A percentile compares a stretch with the other conserved stretches of the same genome.
Evolutionary conservation across 2,888 invertebrate species (phyloP).

Genomic region (Boloria euphrosyne): DNA sequence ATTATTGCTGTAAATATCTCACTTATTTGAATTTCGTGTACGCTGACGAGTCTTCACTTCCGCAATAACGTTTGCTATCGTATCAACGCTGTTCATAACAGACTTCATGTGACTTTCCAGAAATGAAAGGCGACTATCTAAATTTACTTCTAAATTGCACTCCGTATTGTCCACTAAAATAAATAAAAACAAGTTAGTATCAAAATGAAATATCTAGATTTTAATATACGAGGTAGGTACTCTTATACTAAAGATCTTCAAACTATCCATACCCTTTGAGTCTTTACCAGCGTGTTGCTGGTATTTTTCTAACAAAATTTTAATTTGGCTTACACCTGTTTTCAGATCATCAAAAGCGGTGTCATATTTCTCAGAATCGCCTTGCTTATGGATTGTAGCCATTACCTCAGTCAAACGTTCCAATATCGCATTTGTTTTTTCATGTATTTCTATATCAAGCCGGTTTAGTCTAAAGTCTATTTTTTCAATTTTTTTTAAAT

Average conservation of each 20-base stretch:
- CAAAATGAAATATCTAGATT: not conserved
- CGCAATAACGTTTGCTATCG: constrained; percentile 63
- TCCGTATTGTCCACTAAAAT: constrained; percentile 52
- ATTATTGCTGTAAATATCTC: not conserved
- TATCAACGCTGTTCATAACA: constrained; percentile 61
- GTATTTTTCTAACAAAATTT: constrained; percentile 51
- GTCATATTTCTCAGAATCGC: constrained; percentile 53
- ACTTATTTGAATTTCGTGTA: constrained; percentile 48
- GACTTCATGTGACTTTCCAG: constrained; percentile 60
- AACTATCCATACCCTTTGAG: constrained; percentile 15
- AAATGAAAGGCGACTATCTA: constrained; percentile 56
- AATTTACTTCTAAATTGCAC: constrained; percentile 49
- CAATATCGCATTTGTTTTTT: constrained; percentile 67
- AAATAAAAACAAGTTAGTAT: constrained; percentile 14
- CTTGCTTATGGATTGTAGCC: constrained; percentile 47
- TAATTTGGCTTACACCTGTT: constrained; percentile 56
- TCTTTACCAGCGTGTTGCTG: constrained; percentile 21
- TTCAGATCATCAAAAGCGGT: constrained; percentile 52
- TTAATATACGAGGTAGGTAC: no score
- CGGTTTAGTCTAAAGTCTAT: constrained; percentile 72
- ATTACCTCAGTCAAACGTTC: constrained; percentile 60
- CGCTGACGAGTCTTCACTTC: constrained; percentile 68
- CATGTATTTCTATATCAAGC: constrained; percentile 72
- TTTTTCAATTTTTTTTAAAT: constrained; percentile 73
- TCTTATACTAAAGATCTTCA: not conserved